Evolutionary conservation across 2,888 invertebrate species (phyloP).

Genomic region (Cryptosula pallasiana): DNA sequence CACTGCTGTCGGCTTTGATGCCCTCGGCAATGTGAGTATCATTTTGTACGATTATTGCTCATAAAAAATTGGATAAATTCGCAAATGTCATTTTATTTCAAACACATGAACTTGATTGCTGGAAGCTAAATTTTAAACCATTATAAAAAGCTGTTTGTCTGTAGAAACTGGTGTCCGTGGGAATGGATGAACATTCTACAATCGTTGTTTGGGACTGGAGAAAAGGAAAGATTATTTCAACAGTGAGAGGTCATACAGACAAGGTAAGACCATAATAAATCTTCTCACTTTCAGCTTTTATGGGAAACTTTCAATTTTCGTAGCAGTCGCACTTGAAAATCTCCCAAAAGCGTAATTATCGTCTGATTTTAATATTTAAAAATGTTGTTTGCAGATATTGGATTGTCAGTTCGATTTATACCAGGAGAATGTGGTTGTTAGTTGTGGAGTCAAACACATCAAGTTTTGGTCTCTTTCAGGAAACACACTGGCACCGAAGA

Average conservation of each 20-base stretch:
- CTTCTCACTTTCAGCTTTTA: too few species aligned
- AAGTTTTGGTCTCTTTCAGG: conserved; percentile 53
- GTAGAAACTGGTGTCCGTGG: conserved; percentile 50
- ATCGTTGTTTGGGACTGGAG: conserved; percentile 54
- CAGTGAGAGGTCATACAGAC: conserved; percentile 48
- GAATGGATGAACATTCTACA: conserved; percentile 47
- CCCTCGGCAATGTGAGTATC: conserved; percentile 44
- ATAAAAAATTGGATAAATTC: too few species aligned
- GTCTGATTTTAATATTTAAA: too few species aligned
- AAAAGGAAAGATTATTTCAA: conserved; percentile 50
- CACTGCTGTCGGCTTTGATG: conserved; percentile 51
- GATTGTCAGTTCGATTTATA: conserved; percentile 49
- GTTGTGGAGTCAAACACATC: conserved; percentile 54
- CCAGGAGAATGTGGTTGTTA: conserved; percentile 43
- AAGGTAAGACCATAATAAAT: conserved; percentile 37
- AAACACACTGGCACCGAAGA: conserved; percentile 49
- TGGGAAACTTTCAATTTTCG: too few species aligned
- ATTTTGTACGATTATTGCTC: too few species aligned
- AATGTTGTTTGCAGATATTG: conserved; percentile 50
- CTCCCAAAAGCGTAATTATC: too few species aligned
- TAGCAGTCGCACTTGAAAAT: too few species aligned
- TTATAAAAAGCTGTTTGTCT: too few species aligned
- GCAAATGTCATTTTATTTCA: too few species aligned
- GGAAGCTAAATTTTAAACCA: too few species aligned
- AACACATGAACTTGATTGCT: too few species aligned